Base-by-base conservation (phyloP, 2,888 invertebrate genomes). In the Brenthis hecate region DNA sequence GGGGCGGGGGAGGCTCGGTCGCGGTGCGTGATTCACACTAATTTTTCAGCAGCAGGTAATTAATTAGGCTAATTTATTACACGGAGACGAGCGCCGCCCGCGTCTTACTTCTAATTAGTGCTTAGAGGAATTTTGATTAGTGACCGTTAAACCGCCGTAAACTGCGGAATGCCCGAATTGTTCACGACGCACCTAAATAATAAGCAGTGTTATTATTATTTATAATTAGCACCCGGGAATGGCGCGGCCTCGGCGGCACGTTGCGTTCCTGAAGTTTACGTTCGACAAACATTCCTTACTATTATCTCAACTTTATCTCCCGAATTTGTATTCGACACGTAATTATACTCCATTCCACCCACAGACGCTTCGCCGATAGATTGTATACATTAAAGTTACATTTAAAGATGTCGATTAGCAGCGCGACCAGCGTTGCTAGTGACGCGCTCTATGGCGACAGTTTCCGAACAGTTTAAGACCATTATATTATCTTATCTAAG, bases 401-500 rank as follows among this genome's bases (percentile, higher is more conserved):
- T 36, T 60, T 43, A 55, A 56, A 57, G 53, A 16, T 43, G 51
- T 19, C 56, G 55, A 56, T 56, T 53, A 47, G 23, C 51, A 51
- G n/a, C 50, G 13, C 19, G 23, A 43, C 11, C 36, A 23, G 68
- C 50, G 64, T 58, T 23, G 55, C 58, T 68, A 48, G 54, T 54
- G 55, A 60, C 64, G 53, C 28, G 54, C 58, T 48, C 55, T 48
- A 11, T 13, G 68, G 28, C 68, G 63, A 56, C 50, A 28, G 43
- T 13, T 47, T 32, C 47, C 77, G 76, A 77, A 66, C 65, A 63
- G 65, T 66, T 72, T 63, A 70, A 58, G 61, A 19, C 72, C 69
- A 69, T 56, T 19, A 62, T 83, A 84, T 43, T 43, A 43, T 86
- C 87, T 87, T 85, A 87, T 85, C 86, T 78, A 75, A 72, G 74